phyloP scores from a whole-genome alignment of 2,888 invertebrate genomes.

The Pycnomerus fuliginosus region DNA sequence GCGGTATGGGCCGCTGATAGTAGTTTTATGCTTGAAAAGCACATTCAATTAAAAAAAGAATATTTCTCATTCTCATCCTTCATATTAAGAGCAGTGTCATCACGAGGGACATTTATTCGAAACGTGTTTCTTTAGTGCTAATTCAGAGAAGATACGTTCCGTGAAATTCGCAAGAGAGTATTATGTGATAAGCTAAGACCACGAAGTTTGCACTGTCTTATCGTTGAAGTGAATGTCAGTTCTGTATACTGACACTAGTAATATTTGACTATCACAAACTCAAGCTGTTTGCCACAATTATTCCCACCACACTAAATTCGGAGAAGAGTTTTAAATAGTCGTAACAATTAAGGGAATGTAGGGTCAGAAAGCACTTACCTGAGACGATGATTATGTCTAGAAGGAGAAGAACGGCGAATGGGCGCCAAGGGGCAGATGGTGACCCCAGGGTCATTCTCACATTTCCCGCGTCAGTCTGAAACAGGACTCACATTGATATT shows the following conservation, averaged over 20 bases:
- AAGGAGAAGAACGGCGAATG: slow-evolving; percentile 20
- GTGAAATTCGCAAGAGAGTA: slow-evolving; percentile 37
- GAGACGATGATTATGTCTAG: slow-evolving; percentile 25
- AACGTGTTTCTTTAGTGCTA: slow-evolving; percentile 18
- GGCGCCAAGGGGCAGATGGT: slow-evolving; percentile 16
- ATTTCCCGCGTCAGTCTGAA: slow-evolving; percentile 34
- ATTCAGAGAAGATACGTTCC: slow-evolving; percentile 33
- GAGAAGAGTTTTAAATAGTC: slow-evolving; percentile 3
- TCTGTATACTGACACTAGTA: slow-evolving; percentile 40
- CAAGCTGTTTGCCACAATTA: slow-evolving; percentile 37
- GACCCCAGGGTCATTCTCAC: slow-evolving; percentile 31
- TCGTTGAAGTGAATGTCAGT: slow-evolving; percentile 39
- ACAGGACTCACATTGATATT: slow-evolving; percentile 32
- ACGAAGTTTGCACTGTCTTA: slow-evolving; percentile 42
- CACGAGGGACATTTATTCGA: too few relatives aligned
- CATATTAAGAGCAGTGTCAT: too few relatives aligned
- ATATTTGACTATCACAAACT: slow-evolving; percentile 42
- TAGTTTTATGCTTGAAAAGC: slow-evolving; percentile 39
- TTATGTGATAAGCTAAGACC: slow-evolving; percentile 40
- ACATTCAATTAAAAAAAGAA: slow-evolving; percentile 39
- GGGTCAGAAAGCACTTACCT: slow-evolving; percentile 20
- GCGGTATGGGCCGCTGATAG: slow-evolving; percentile 34
- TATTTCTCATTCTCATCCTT: too few relatives aligned
- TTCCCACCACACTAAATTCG: slow-evolving; percentile 14
- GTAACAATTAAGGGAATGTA: slow-evolving; percentile 2